Evolutionary conservation across 2,888 invertebrate genomes (phyloP).

Genomic region (Argyresthia goedartella): DNA sequence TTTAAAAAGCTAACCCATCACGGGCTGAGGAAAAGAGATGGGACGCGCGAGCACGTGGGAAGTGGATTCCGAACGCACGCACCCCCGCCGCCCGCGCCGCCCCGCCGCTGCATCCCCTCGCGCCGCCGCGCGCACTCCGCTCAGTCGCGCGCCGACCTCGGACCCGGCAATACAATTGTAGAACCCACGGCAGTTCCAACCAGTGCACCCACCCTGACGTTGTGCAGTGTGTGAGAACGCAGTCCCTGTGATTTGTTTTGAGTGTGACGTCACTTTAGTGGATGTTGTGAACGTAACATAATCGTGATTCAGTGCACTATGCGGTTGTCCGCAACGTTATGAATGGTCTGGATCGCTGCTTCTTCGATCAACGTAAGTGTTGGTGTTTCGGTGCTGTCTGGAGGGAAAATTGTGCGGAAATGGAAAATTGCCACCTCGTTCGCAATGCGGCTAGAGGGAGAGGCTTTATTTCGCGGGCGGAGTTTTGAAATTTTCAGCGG

Average conservation of each 20-base stretch:
- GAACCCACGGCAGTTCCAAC: conserved; percentile 14
- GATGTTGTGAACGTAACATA: conserved; percentile 47
- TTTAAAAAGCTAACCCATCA: conserved; percentile 68
- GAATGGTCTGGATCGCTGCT: conserved; percentile 70
- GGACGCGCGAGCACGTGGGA: conserved; percentile 55
- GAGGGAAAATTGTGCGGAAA: conserved; percentile 29
- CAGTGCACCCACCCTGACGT: conserved; percentile 47
- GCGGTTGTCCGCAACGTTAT: conserved; percentile 62
- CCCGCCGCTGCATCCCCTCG: conserved; percentile 18
- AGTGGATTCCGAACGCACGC: conserved; percentile 70
- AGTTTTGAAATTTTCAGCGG: conserved; percentile 18
- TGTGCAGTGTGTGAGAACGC: conserved; percentile 58
- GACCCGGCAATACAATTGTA: conserved; percentile 39
- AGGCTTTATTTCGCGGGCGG: conserved; percentile 29
- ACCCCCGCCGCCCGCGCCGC: conserved; percentile 39
- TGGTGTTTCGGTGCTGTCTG: conserved; percentile 30
- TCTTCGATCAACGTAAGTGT: conserved; percentile 70
- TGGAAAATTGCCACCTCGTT: conserved; percentile 32
- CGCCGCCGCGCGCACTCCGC: conserved; percentile 37
- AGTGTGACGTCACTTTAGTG: conserved; percentile 51
- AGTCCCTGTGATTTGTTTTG: conserved; percentile 62
- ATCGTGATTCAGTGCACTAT: conserved; percentile 63
- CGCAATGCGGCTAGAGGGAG: conserved; percentile 38
- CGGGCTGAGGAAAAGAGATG: conserved; percentile 55
- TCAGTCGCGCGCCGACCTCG: conserved; percentile 67